Base-by-base conservation (phyloP, 2,888 invertebrate species). In the Emmelina monodactyla region DNA sequence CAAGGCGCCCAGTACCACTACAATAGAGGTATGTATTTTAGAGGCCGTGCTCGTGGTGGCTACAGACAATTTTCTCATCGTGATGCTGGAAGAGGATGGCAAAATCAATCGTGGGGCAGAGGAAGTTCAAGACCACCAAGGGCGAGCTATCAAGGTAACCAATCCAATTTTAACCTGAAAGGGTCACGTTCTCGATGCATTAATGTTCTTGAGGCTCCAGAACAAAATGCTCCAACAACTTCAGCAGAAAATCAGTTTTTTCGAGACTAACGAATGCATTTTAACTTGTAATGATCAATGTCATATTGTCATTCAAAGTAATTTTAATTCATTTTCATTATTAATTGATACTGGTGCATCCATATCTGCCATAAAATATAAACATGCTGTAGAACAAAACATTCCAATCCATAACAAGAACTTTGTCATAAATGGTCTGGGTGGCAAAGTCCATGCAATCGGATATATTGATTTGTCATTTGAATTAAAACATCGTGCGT, bases 391-490 rank as follows among this genome's bases (percentile, higher is more conserved):
- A n/a, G n/a, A n/a, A n/a, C n/a, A n/a, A n/a, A n/a, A n/a, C n/a
- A n/a, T n/a, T n/a, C n/a, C n/a, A n/a, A n/a, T n/a, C n/a, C n/a
- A n/a, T n/a, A n/a, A n/a, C n/a, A n/a, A n/a, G n/a, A n/a, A n/a
- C n/a, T n/a, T n/a, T n/a, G n/a, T n/a, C 12, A 33, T 41, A 13
- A 35, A 32, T 10, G 39, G 39, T 12, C 32, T 41, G 7, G 37
- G 41, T 6, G 42, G 39, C 35, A 36, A 36, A 36, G 36, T 39
- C n/a, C 34, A 37, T 11, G 34, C 39, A 13, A 38, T 36, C 6
- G 42, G 38, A 35, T 38, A 31, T 19, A 16, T 30, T 25, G 22
- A 30, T 15, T 11, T 35, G 12, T 14, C 3, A 1, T 16, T 37
- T 10, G 12, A 19, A 10, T 4, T 15, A 30, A 11, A 13, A 7